A percentile compares a stretch with the other conserved stretches of the same genome.
These are phyloP conservation scores for Scolopax rusticola DNA, from an alignment of 2,797 vertebrate genomes.

Conservation along the genomic window DNA sequence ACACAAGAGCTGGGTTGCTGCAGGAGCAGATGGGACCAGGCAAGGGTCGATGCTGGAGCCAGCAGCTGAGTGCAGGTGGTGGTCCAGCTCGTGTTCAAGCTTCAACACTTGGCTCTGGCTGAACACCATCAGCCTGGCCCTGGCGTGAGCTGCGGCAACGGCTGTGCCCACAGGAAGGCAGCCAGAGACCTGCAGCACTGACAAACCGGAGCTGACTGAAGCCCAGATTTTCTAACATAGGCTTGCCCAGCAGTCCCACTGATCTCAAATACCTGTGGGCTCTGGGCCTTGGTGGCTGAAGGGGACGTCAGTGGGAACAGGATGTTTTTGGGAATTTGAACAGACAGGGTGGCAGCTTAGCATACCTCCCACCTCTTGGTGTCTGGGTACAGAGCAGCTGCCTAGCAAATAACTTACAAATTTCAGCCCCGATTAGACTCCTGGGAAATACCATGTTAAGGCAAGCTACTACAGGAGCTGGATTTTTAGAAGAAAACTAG, in stretches of 20 bases:
- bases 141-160: fast-evolving
- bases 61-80: background rate
- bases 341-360: background rate
- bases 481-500: background rate
- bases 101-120: background rate
- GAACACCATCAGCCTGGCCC: background rate
- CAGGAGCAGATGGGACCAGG: constrained; percentile 15
- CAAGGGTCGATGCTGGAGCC: background rate
- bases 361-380: background rate
- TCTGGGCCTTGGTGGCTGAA: background rate
- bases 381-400: background rate
- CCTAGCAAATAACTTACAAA: background rate
- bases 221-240: background rate
- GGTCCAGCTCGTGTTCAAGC: background rate
- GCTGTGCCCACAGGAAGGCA: background rate
- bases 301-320: background rate
- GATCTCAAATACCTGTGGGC: background rate
- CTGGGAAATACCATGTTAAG: background rate
- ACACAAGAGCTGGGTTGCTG: fast-evolving
- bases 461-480: background rate
- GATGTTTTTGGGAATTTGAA: background rate
- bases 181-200: background rate
- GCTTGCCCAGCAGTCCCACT: background rate
- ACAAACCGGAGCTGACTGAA: background rate
- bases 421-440: background rate